Conservation (phyloP, 30 jellyfish, hydroid and myxozoan genomes). For the Pseudorhiza aurosa region DNA sequence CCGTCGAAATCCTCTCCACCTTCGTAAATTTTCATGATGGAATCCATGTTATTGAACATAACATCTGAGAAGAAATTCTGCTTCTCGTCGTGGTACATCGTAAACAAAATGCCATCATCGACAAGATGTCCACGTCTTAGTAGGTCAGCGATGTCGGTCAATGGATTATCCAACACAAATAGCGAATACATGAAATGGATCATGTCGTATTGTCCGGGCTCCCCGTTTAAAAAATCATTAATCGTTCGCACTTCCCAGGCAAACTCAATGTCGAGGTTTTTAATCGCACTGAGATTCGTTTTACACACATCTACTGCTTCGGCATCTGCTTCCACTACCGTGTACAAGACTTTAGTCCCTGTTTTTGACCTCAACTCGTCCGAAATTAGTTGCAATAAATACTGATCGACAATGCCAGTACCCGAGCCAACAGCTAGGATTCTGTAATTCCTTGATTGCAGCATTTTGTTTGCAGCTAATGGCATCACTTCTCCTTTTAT, state of each 20-base stretch:
- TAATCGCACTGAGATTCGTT: not conserved
- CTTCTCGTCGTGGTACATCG: constrained; percentile 29
- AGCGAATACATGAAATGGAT: constrained; percentile 31
- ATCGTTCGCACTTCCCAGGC: constrained; percentile 22
- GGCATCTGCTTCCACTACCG: constrained; percentile 42
- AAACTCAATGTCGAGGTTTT: constrained; percentile 21
- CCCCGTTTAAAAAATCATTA: not conserved
- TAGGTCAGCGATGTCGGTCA: constrained; percentile 1
- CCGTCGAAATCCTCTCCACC: constrained; percentile 33
- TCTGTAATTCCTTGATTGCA: not conserved
- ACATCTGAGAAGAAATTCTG: constrained; percentile 16
- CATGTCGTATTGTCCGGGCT: constrained; percentile 29
- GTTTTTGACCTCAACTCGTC: not conserved
- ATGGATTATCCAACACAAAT: constrained; percentile 10
- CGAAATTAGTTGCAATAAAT: constrained; percentile 21
- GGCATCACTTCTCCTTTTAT: constrained; percentile 20
- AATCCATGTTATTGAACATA: constrained; percentile 17
- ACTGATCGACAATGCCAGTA: constrained; percentile 33
- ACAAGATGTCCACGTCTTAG: not conserved
- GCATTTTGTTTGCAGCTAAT: constrained; percentile 18
- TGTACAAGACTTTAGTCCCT: constrained; percentile 16
- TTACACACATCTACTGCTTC: constrained; percentile 50
- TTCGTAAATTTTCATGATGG: constrained; percentile 21
- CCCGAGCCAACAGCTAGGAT: constrained; percentile 50
- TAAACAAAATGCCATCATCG: constrained; percentile 30